Evolutionary conservation across 2,113 vertebrate species (phyloP), one percentile per base, ranked within the genome.

Genomic region (Burhinus bistriatus): DNA sequence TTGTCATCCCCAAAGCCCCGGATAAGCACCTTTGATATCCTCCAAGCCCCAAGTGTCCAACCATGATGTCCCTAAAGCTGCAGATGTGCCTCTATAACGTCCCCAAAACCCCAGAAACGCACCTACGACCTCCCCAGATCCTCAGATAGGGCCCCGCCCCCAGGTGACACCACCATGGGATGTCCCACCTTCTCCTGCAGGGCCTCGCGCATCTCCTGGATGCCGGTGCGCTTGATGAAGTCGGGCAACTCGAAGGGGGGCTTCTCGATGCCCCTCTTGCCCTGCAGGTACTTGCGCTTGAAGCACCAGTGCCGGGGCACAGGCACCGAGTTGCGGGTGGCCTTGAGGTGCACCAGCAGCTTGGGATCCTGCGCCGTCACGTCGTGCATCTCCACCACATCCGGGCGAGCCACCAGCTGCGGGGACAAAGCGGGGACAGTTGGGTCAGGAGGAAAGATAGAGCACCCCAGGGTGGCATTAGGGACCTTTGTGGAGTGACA

Each of bases 131-230:
- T 26, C 45, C 32, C 15, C 5, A 16, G n/a, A 25, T 4, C 6
- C 12, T 12, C 26, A 32, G 34, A 11, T 15, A 9, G 13, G 6
- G 8, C 42, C 19, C 38, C 62, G 18, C 11, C 26, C 23, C 23
- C n/a, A 18, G 29, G 4, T 36, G 30, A 49, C 15, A 12, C 36
- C 36, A 2, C 5, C 5, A 7, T 17, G 6, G 6, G 84, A 10
- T 2, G 38, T 64, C 65, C 12, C 69, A 99, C 99, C 99, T 99
- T 99, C 97, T 99, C 99, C 97, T 99, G 99, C 89, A 99, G 98
- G 4, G 99, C 99, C 96, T 99, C 99, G 45, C 99, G 98, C 99
- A 99, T 99, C 98, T 99, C 99, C 98, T 99, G 99, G 97, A 99
- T 99, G 27, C 99, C 99, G 0, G 99, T 99, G 52, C 99, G 98